These are phyloP conservation scores for Grammomys surdaster DNA, from an alignment of 2,113 vertebrate species.

Conservation along the genomic window DNA sequence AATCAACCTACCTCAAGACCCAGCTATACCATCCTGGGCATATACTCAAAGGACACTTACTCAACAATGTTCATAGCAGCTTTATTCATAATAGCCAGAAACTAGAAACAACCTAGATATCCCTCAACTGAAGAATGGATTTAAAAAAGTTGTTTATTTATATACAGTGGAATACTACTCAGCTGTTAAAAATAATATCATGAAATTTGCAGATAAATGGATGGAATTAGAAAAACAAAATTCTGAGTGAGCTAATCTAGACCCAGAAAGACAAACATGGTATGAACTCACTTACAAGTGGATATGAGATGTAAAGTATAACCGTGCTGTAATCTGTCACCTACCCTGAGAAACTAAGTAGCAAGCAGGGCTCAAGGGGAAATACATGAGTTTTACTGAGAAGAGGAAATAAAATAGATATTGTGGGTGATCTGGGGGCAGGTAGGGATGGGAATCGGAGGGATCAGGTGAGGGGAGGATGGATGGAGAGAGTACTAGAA, in stretches of 20 bases:
- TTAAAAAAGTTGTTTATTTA: background rate
- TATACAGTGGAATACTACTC: background rate
- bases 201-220: background rate
- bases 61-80: background rate
- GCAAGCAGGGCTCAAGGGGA: background rate
- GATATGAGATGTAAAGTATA: background rate
- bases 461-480: background rate
- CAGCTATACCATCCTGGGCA: background rate
- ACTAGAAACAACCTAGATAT: background rate
- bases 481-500: background rate
- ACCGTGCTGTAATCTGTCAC: background rate
- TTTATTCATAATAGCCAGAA: background rate
- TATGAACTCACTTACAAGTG: background rate
- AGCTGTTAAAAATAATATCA: background rate
- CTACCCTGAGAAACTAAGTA: background rate
- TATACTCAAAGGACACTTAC: too few relatives aligned
- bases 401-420: background rate
- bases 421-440: background rate
- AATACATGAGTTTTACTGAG: background rate
- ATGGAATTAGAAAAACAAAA: background rate
- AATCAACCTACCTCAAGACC: background rate
- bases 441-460: background rate
- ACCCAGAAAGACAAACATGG: background rate
- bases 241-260: background rate
- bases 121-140: background rate